phyloP scores from a whole-genome alignment of 2,888 invertebrate genomes.

The Trichopria drosophilae region DNA sequence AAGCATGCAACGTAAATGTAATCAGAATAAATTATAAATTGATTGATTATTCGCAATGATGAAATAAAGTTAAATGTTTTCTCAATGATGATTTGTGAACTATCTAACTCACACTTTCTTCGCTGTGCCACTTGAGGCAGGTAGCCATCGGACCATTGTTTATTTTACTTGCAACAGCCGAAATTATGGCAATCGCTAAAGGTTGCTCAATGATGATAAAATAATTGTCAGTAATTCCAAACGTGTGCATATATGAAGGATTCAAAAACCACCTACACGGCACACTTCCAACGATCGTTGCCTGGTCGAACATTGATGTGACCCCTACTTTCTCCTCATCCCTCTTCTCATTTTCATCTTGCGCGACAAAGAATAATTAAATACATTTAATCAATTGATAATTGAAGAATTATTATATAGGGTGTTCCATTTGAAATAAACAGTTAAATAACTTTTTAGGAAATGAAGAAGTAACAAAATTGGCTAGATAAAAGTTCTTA shows the following conservation, averaged over 20 bases:
- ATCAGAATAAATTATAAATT: no score
- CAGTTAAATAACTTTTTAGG: no score
- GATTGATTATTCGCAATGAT: not conserved
- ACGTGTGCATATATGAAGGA: slow-evolving; percentile 92
- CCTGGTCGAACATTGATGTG: slow-evolving; percentile 69
- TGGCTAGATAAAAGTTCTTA: no score
- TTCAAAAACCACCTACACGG: slow-evolving; percentile 78
- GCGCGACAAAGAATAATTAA: no score
- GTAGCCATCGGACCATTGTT: slow-evolving; percentile 69
- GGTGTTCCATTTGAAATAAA: no score
- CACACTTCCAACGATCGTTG: slow-evolving; percentile 70
- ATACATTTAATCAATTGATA: no score
- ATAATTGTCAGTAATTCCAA: slow-evolving; percentile 85
- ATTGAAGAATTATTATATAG: no score
- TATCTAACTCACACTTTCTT: slow-evolving; percentile 64
- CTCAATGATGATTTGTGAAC: slow-evolving; percentile 2
- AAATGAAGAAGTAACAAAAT: no score
- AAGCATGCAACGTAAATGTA: no score
- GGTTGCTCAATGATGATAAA: slow-evolving; percentile 91
- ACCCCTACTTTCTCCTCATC: no score
- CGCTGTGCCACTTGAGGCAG: slow-evolving; percentile 75
- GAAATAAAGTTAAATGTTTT: not conserved
- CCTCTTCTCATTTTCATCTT: no score
- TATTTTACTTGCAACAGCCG: slow-evolving; percentile 65
- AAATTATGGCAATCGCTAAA: slow-evolving; percentile 70